phyloP scores from a whole-genome alignment of 2,113 vertebrate genomes.

The Carassius auratus region DNA sequence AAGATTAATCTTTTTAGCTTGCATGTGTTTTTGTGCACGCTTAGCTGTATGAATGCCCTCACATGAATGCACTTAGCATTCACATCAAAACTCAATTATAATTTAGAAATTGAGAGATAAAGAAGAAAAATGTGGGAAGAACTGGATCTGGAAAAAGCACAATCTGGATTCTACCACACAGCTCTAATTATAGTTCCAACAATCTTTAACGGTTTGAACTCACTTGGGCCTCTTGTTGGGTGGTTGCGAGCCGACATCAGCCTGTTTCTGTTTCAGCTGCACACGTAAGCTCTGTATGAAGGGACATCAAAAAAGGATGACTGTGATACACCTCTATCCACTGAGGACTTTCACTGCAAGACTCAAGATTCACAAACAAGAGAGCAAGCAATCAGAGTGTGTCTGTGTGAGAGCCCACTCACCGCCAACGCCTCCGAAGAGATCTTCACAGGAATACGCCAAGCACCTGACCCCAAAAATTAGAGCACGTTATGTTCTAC shows the following conservation, averaged over 20 bases:
- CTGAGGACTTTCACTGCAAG: neutral
- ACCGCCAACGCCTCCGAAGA: slow-evolving; percentile 88
- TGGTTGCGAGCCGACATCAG: slow-evolving; percentile 79
- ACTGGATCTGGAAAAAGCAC: neutral
- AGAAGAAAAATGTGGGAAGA: neutral
- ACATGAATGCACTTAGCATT: too few relatives aligned
- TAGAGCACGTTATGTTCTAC: neutral
- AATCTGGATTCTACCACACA: neutral
- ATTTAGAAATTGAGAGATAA: neutral
- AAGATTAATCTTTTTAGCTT: too few relatives aligned
- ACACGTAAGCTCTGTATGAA: slow-evolving; percentile 79
- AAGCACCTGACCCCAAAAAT: slow-evolving; percentile 78
- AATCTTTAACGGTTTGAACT: slow-evolving; percentile 47
- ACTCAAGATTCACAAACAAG: slow-evolving; percentile 1
- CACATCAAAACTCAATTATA: too few relatives aligned
- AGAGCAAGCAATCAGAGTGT: neutral
- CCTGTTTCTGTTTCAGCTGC: slow-evolving; percentile 87
- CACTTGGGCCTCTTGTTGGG: slow-evolving; percentile 90
- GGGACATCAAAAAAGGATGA: neutral
- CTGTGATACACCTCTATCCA: neutral
- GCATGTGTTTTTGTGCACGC: too few relatives aligned
- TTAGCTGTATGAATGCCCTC: too few relatives aligned
- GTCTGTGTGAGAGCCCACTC: slow-evolving; percentile 63
- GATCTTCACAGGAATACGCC: slow-evolving; percentile 91
- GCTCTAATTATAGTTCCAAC: neutral